Conservation (phyloP, 2,888 invertebrate species). For the Scaptomyza polygonia region DNA sequence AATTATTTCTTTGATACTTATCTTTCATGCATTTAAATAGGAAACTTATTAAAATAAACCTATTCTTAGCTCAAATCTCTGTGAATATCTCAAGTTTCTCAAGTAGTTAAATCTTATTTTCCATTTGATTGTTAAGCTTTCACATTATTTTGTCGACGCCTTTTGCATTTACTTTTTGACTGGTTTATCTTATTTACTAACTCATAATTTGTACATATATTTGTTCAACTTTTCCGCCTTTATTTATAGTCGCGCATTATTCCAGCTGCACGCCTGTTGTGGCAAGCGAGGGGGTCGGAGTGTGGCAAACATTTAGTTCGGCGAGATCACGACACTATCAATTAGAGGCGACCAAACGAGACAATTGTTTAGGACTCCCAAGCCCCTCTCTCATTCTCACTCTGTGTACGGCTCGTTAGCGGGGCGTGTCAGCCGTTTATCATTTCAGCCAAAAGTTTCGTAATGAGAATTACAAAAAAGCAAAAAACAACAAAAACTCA, state of each 20-base stretch:
- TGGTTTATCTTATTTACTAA: conserved; percentile 44
- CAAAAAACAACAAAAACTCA: conserved; percentile 35
- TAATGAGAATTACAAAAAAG: no score
- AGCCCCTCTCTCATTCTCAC: conserved; percentile 27
- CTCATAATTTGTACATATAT: conserved; percentile 21
- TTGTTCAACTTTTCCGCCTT: conserved; percentile 43
- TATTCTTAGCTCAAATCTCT: conserved; percentile 27
- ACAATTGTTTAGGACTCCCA: conserved; percentile 69
- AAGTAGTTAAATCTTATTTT: conserved; percentile 13
- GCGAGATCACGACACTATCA: conserved; percentile 75
- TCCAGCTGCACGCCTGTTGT: conserved; percentile 20
- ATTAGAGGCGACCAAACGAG: conserved; percentile 66
- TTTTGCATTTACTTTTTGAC: conserved; percentile 23
- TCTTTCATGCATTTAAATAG: not conserved
- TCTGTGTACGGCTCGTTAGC: conserved; percentile 60
- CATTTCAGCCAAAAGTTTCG: conserved; percentile 62
- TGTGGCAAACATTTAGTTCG: conserved; percentile 42
- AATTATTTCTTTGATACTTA: no score
- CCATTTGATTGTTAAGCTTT: conserved; percentile 27
- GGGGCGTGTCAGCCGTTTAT: conserved; percentile 75
- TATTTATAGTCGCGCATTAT: conserved; percentile 39
- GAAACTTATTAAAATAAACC: not conserved
- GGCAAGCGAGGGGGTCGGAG: conserved; percentile 1
- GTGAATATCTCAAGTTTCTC: conserved; percentile 16
- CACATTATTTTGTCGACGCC: conserved; percentile 23